Percentiles rank a stretch among this genome's conserved stretches.
Evolutionary conservation across 2,797 vertebrate genomes (phyloP).

Genomic region (Muraenolepis orangiensis): DNA sequence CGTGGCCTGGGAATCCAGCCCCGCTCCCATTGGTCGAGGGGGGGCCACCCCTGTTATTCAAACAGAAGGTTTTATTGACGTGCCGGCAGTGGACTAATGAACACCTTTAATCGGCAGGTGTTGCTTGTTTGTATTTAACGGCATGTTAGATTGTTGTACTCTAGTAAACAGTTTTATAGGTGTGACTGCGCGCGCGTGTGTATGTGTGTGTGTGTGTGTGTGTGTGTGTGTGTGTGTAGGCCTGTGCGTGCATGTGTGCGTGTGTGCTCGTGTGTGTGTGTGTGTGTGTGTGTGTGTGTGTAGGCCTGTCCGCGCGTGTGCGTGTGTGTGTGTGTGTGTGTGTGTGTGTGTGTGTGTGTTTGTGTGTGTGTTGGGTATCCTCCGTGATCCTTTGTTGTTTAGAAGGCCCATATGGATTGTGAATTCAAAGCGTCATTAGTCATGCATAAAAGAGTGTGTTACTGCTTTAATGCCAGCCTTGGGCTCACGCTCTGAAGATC

Average conservation of each 20-base stretch:
- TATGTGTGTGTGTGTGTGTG: slow-evolving; percentile 32
- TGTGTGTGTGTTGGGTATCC: slow-evolving; percentile 52
- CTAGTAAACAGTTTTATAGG: slow-evolving; percentile 68
- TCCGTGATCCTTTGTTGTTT: slow-evolving; percentile 69
- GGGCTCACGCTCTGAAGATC: slow-evolving; percentile 67
- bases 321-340: slow-evolving; percentile 33
- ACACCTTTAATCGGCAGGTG: slow-evolving; percentile 66
- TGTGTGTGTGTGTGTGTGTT: slow-evolving; percentile 50
- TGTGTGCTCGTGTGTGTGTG: slow-evolving; percentile 31
- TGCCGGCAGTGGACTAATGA: slow-evolving; percentile 55
- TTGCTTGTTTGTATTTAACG: slow-evolving; percentile 64
- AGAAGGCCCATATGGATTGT: slow-evolving; percentile 75
- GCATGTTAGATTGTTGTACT: slow-evolving; percentile 62
- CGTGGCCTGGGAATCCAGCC: slow-evolving; percentile 25
- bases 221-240: slow-evolving; percentile 40
- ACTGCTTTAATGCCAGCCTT: slow-evolving; percentile 68
- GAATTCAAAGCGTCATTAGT: slow-evolving; percentile 77
- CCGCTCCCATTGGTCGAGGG: slow-evolving; percentile 45
- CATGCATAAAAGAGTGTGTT: slow-evolving; percentile 75
- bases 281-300: slow-evolving; percentile 48
- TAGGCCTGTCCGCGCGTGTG: slow-evolving; percentile 34
- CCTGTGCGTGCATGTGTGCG: slow-evolving; percentile 29
- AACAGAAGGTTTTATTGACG: slow-evolving; percentile 47
- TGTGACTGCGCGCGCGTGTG: slow-evolving; percentile 45
- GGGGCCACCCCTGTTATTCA: slow-evolving; percentile 37